phyloP scores from a whole-genome alignment of 2,888 invertebrate species.

The Eumacrocentrus americanus region DNA sequence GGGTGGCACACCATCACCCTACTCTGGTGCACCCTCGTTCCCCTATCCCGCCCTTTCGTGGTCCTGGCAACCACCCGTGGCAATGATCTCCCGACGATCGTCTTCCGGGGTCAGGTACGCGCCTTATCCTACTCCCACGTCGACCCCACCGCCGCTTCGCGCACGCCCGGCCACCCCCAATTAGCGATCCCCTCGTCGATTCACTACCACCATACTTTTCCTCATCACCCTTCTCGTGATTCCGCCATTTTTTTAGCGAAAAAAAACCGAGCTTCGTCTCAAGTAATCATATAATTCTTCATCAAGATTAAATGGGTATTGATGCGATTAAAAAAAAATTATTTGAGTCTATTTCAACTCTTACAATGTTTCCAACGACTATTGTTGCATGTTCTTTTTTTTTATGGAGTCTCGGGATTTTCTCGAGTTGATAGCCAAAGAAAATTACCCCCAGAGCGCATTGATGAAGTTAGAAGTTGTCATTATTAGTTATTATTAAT shows the following conservation, averaged over 20 bases:
- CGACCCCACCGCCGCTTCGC: constrained; percentile 54
- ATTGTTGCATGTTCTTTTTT: not conserved
- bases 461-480: not conserved
- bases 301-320: too few relatives aligned
- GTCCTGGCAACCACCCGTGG: constrained; percentile 55
- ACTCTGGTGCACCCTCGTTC: constrained; percentile 46
- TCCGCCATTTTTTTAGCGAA: not conserved
- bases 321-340: too few relatives aligned
- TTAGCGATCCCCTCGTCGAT: constrained; percentile 43
- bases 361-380: too few relatives aligned
- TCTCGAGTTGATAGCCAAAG: constrained; percentile 6
- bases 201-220: constrained; percentile 18
- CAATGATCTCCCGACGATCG: constrained; percentile 53
- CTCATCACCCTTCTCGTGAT: constrained; percentile 14
- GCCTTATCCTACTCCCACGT: constrained; percentile 45
- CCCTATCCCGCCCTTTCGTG: constrained; percentile 51
- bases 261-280: too few relatives aligned
- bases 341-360: too few relatives aligned
- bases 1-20: constrained; percentile 50
- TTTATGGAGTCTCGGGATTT: not conserved
- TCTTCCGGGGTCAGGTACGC: constrained; percentile 57
- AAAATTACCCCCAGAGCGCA: not conserved
- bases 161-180: constrained; percentile 51
- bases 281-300: too few relatives aligned
- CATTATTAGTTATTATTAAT: not conserved